phyloP scores from a whole-genome alignment of 1,140 invertebrate genomes.

The Drosophila azteca region DNA sequence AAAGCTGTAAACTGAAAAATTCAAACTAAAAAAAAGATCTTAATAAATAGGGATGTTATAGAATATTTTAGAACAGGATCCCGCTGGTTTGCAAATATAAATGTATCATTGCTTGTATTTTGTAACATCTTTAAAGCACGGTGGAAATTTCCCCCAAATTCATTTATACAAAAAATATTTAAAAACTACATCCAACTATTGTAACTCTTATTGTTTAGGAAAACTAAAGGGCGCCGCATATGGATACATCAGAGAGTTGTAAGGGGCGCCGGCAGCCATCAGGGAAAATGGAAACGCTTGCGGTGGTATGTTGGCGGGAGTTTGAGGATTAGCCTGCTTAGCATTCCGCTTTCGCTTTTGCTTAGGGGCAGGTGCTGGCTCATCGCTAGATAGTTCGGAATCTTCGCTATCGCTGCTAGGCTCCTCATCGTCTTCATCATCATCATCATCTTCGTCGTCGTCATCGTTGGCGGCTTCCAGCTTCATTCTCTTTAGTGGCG shows the following conservation, averaged over 20 bases:
- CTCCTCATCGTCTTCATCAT: slow-evolving; percentile 22
- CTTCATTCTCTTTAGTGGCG: slow-evolving; percentile 54
- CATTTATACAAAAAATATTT: too few relatives aligned
- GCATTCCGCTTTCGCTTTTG: slow-evolving; percentile 53
- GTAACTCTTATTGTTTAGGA: slow-evolving; percentile 43
- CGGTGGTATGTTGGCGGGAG: slow-evolving; percentile 29
- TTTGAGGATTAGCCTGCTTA: slow-evolving; percentile 17
- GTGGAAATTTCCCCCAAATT: background rate
- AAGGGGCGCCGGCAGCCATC: slow-evolving; percentile 57
- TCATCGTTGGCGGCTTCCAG: slow-evolving; percentile 41
- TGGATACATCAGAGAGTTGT: slow-evolving; percentile 65
- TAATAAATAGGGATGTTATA: too few relatives aligned
- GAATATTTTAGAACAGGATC: too few relatives aligned
- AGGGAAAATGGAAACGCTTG: slow-evolving; percentile 59
- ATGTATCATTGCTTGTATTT: background rate
- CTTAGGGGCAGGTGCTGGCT: slow-evolving; percentile 25
- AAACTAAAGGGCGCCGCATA: slow-evolving; percentile 59
- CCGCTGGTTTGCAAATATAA: background rate
- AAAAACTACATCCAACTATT: too few relatives aligned
- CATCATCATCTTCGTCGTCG: slow-evolving; percentile 57
- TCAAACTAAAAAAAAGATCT: too few relatives aligned
- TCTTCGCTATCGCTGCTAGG: slow-evolving; percentile 49
- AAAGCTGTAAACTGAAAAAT: too few relatives aligned
- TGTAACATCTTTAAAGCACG: background rate
- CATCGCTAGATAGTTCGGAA: slow-evolving; percentile 47